A percentile compares a stretch with the other conserved stretches of the same genome.
phyloP scores from a whole-genome alignment of 2,113 vertebrate species.

The Bubo bubo region DNA sequence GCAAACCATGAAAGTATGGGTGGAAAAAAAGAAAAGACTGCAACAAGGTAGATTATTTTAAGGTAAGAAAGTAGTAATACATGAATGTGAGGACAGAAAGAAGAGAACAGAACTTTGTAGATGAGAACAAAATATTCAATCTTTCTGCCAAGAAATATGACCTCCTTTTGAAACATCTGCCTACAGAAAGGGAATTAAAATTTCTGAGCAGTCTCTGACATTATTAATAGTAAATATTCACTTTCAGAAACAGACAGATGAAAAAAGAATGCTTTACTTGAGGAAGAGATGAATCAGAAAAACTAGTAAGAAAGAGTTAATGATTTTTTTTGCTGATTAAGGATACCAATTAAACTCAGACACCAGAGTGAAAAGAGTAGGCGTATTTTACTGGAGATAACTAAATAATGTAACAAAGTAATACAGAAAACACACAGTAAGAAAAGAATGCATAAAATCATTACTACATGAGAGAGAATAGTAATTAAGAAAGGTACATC shows the following conservation, averaged over 20 bases:
- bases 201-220: neutral
- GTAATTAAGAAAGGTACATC: too few species aligned
- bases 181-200: neutral
- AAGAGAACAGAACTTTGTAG: neutral
- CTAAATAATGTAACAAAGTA: too few species aligned
- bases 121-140: neutral
- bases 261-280: neutral
- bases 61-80: neutral
- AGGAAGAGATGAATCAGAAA: neutral
- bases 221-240: too few species aligned
- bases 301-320: neutral
- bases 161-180: neutral
- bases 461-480: too few species aligned
- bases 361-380: too few species aligned
- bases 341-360: too few species aligned
- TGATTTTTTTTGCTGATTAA: too few species aligned
- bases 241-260: neutral
- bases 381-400: too few species aligned
- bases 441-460: too few species aligned
- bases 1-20: neutral
- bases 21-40: accelerated
- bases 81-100: neutral
- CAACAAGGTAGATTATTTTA: neutral
- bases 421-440: too few species aligned
- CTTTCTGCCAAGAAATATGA: neutral